Percentiles rank a stretch among this genome's conserved stretches.
Conservation (phyloP, 2,113 vertebrate species). For the Gasterosteus aculeatus region DNA sequence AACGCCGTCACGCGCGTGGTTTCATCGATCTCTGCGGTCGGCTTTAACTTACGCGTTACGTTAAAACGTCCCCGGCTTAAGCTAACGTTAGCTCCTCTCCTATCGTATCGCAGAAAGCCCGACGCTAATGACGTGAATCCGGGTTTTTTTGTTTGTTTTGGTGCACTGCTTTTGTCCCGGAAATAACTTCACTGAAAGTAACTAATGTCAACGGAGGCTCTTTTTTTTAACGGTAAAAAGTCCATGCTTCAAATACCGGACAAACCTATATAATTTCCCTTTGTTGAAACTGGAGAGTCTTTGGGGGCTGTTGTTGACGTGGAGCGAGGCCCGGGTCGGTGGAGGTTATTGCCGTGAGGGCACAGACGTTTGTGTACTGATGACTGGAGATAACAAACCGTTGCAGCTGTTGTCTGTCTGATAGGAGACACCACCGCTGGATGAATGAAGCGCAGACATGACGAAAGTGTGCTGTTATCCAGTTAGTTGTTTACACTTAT, state of each 20-base stretch:
- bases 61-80: background rate
- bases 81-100: constrained; percentile 9
- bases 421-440: background rate
- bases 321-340: background rate
- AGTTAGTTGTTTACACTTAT: background rate
- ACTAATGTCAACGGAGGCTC: background rate
- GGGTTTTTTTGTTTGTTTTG: constrained; percentile 2
- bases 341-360: background rate
- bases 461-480: background rate
- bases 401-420: constrained; percentile 19
- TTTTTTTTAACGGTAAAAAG: no score
- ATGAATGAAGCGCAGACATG: background rate
- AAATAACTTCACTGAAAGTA: background rate
- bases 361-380: constrained; percentile 18
- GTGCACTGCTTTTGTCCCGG: background rate
- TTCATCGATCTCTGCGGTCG: background rate
- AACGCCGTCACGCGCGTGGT: background rate
- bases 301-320: background rate
- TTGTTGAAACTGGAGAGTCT: no score
- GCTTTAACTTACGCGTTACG: background rate
- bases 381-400: constrained; percentile 10
- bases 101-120: background rate
- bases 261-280: no score
- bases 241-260: no score
- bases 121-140: constrained; percentile 12